Base-by-base conservation (phyloP, 2,113 vertebrate species). In the Strix uralensis region DNA sequence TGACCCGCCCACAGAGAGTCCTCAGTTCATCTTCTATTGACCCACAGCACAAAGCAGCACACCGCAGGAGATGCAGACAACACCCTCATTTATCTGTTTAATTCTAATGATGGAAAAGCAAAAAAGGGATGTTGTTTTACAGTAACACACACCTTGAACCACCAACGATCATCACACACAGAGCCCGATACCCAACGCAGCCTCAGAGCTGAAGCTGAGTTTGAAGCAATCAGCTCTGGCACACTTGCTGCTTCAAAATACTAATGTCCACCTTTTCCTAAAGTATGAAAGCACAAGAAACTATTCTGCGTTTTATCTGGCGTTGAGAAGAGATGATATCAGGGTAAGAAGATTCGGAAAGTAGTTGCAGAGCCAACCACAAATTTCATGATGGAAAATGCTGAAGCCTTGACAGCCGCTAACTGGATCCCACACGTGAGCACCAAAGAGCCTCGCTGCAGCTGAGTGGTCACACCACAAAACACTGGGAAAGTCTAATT, bases 181-280 rank as follows among this genome's bases (percentile, higher is more conserved):
- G 46, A 81, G n/a, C 21, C 12, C 3, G 0, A 42, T 1, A 52
- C 23, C 62, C 10, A 52, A 25, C 0, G 0, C 29, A 71, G 32
- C 61, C 77, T 84, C 5, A 0, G 73, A 78, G 65, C 17, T n/a
- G 30, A 49, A 40, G 2, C 7, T 0, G 0, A 47, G 32, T 29
- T 78, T n/a, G 46, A 51, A 81, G 42, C 13, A 10, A 30, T 1
- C 4, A 3, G 58, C 62, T 86, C 75, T 38, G 67, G 17, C 52
- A 42, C 3, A 26, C 9, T 12, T 58, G 52, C 54, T 82, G 65
- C 74, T 72, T 91, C 78, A 12, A 69, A 79, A 47, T 2, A 10
- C n/a, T 7, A 2, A 38, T 5, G 10, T 7, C 23, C 21, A 13
- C 26, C 15, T 73, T 8, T 2, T 66, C 17, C 20, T 25, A 23